These are phyloP conservation scores for Stegana nigrithorax DNA, from an alignment of 2,888 invertebrate genomes.

Conservation along the genomic window DNA sequence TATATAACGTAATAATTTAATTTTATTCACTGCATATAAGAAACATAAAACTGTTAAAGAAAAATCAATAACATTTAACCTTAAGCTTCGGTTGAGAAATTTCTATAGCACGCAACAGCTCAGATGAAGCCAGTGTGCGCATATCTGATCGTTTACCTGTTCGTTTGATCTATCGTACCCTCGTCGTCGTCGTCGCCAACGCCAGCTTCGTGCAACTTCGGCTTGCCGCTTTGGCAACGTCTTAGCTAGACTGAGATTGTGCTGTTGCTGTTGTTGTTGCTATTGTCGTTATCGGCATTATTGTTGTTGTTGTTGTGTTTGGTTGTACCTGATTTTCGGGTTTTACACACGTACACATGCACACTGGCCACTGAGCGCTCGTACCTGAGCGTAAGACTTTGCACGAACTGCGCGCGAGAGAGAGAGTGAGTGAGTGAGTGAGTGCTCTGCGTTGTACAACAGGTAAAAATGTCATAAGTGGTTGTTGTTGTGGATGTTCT, in stretches of 20 bases:
- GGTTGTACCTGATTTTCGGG: conserved; percentile 62
- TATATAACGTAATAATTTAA: no score
- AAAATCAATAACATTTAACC: no score
- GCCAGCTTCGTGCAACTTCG: conserved; percentile 3
- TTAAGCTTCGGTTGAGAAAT: no score
- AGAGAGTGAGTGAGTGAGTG: no score
- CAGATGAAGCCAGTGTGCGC: no score
- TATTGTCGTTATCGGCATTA: conserved; percentile 28
- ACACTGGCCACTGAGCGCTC: conserved; percentile 34
- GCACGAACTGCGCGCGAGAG: no score
- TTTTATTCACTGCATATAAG: no score
- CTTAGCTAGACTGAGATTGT: conserved; percentile 33
- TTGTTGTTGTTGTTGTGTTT: conserved; percentile 29
- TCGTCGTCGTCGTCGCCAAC: conserved; percentile 21
- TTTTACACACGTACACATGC: conserved; percentile 48
- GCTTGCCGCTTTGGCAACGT: conserved; percentile 1
- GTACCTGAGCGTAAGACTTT: no score
- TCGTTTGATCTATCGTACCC: conserved; percentile 1
- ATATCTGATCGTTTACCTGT: conserved; percentile 49
- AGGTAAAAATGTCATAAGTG: no score
- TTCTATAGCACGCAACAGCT: no score
- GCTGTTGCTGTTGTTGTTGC: conserved; percentile 34
- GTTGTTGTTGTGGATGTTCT: no score
- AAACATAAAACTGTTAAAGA: no score
- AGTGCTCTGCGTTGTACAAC: conserved; percentile 9